These are phyloP conservation scores for Muscicapa comitata DNA, from an alignment of 2,797 vertebrate species.

Conservation along the genomic window DNA sequence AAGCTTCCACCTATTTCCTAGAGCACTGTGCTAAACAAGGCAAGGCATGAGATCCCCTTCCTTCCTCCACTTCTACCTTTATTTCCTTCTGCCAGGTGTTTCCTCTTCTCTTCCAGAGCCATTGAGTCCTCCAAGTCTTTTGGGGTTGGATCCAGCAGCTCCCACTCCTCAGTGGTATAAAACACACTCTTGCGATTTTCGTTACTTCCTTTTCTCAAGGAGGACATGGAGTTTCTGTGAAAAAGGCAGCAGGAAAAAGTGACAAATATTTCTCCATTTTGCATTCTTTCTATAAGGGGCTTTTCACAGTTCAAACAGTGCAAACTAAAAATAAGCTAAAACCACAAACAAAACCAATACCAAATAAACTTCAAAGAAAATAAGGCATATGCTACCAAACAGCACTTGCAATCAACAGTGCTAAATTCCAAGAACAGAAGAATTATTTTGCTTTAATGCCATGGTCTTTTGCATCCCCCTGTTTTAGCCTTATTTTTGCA, in stretches of 20 bases:
- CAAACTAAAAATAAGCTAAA: background rate
- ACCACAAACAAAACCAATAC: background rate
- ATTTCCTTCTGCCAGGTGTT: slow-evolving; percentile 73
- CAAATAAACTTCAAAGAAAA: background rate
- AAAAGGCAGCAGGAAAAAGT: background rate
- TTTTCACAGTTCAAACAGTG: background rate
- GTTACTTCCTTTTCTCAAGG: slow-evolving; percentile 80
- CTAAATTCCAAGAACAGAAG: background rate
- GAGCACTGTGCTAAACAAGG: background rate
- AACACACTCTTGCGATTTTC: slow-evolving; percentile 89
- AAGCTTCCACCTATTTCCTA: background rate
- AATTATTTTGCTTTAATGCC: background rate
- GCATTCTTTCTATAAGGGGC: background rate
- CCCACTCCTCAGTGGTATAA: slow-evolving; percentile 95
- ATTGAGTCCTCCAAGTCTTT: slow-evolving; percentile 84
- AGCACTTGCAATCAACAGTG: background rate
- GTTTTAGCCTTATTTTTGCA: background rate
- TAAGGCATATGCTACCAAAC: background rate
- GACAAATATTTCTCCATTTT: background rate
- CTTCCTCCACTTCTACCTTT: slow-evolving; percentile 70
- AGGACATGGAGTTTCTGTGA: slow-evolving; percentile 91
- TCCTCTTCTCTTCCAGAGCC: slow-evolving; percentile 73
- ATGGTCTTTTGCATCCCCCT: background rate
- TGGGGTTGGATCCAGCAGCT: slow-evolving; percentile 85
- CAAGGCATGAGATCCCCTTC: background rate